Percentiles rank a stretch among this genome's conserved stretches.
phyloP scores from a whole-genome alignment of 2,113 vertebrate genomes.

The Nibea albiflora region DNA sequence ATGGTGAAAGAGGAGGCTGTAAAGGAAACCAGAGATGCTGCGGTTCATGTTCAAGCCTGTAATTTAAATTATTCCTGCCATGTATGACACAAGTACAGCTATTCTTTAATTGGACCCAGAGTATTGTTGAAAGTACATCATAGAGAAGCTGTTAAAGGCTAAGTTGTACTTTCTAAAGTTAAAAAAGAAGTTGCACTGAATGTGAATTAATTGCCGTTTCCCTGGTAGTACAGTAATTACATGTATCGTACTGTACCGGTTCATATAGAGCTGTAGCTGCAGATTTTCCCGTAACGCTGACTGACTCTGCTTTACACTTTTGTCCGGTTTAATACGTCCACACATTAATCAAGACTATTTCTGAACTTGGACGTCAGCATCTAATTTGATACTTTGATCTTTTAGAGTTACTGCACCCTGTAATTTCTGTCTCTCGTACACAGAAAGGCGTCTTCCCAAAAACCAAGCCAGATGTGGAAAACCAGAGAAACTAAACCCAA shows the following conservation, averaged over 20 bases:
- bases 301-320: constrained; percentile 11
- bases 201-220: constrained; percentile 9
- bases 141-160: neutral
- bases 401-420: constrained; percentile 19
- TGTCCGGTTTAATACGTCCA: neutral
- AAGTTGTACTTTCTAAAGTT: neutral
- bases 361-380: constrained; percentile 1
- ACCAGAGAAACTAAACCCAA: constrained; percentile 17
- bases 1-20: constrained; percentile 6
- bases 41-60: constrained; percentile 6
- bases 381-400: constrained; percentile 12
- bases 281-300: constrained; percentile 4
- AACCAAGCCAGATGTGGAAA: constrained; percentile 57
- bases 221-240: constrained; percentile 4
- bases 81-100: neutral
- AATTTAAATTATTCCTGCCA: constrained; percentile 28
- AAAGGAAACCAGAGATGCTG: constrained; percentile 3
- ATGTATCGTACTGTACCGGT: neutral
- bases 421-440: constrained; percentile 37
- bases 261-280: constrained; percentile 4
- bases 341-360: constrained; percentile 12
- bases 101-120: neutral
- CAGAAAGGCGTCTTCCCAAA: constrained; percentile 25
- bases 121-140: constrained; percentile 1
- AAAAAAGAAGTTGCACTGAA: neutral